These are phyloP conservation scores for Himantopus leucocephalus DNA, from an alignment of 2,113 vertebrate genomes.

Conservation along the genomic window DNA sequence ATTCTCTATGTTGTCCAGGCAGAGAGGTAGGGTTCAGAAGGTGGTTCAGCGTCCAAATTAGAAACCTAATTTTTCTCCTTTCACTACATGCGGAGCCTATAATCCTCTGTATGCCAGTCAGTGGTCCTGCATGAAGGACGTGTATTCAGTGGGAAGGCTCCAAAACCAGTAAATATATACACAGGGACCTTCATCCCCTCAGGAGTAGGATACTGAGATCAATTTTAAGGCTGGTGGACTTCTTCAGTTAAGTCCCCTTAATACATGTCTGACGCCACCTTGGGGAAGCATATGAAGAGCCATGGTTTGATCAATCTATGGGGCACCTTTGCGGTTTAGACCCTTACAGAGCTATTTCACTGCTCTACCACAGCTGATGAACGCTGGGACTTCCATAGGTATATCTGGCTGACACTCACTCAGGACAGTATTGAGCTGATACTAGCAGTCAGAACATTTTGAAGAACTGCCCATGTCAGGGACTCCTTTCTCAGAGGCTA, in stretches of 20 bases:
- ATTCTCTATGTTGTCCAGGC: not conserved
- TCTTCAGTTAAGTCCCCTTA: not conserved
- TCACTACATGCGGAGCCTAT: not conserved
- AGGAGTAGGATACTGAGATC: not conserved
- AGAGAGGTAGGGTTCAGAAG: not conserved
- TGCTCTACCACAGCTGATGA: not conserved
- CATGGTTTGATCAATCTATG: not conserved
- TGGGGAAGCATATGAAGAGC: not conserved
- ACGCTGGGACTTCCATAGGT: not conserved
- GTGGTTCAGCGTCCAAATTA: not conserved
- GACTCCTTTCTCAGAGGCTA: not conserved
- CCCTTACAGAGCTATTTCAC: not conserved
- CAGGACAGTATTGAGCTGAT: not conserved
- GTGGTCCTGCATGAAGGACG: not conserved
- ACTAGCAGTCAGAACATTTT: not conserved
- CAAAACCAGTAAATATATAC: not conserved
- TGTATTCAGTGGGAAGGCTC: not conserved
- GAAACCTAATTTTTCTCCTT: not conserved
- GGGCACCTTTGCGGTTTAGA: not conserved
- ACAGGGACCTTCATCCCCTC: not conserved
- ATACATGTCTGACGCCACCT: not conserved
- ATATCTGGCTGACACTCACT: not conserved
- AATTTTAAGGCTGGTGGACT: not conserved
- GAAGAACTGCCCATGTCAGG: not conserved
- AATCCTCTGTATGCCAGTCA: not conserved